Evolutionary conservation across 2,797 vertebrate species (phyloP).

Genomic region (Sarcoramphus papa): DNA sequence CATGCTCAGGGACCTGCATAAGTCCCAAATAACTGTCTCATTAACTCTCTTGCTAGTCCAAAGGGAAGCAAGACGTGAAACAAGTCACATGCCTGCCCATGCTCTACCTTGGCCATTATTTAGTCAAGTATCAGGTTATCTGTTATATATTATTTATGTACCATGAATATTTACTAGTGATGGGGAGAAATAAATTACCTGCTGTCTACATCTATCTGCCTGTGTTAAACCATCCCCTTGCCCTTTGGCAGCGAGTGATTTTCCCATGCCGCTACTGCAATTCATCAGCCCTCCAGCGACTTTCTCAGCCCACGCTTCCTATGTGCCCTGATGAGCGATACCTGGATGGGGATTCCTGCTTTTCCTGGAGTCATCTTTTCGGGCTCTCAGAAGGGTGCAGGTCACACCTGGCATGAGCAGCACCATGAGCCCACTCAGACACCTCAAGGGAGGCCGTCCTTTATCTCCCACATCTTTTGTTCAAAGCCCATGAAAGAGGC

Average conservation of each 20-base stretch:
- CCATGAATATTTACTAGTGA: conserved; percentile 59
- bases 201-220: neutral
- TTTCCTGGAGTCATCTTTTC: neutral
- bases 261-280: neutral
- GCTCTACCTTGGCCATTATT: neutral
- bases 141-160: conserved; percentile 46
- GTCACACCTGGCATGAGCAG: neutral
- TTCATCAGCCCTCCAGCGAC: neutral
- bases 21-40: neutral
- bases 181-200: conserved; percentile 38
- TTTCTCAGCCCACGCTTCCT: neutral
- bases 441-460: neutral
- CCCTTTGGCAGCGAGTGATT: neutral
- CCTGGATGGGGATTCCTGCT: neutral
- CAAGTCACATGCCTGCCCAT: neutral
- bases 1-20: neutral
- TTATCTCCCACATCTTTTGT: neutral
- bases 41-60: neutral
- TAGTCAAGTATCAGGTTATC: neutral
- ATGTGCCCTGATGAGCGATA: accelerated
- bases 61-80: neutral
- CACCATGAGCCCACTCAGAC: neutral
- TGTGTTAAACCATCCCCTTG: neutral
- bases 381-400: neutral
- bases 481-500: neutral